These are phyloP conservation scores for Heteromormyrus szaboi DNA, from an alignment of 2,797 vertebrate species.

Conservation along the genomic window DNA sequence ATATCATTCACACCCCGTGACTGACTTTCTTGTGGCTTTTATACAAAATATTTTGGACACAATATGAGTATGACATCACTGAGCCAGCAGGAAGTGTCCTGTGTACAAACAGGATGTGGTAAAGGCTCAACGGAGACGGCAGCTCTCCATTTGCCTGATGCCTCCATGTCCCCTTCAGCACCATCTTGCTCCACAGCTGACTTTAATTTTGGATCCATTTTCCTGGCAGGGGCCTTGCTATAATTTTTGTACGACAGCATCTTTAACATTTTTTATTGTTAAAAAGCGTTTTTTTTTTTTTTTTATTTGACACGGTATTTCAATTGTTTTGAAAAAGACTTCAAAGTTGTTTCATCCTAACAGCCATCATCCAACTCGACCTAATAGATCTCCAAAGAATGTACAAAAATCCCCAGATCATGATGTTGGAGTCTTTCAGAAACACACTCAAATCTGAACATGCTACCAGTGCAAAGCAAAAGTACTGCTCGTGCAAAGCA, in stretches of 20 bases:
- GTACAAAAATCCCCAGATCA: background rate
- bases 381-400: background rate
- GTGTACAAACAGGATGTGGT: conserved; percentile 9
- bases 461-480: background rate
- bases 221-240: background rate
- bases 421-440: background rate
- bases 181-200: background rate
- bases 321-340: background rate
- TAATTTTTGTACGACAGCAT: background rate
- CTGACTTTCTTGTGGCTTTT: background rate
- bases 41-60: background rate
- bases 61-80: background rate
- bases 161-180: background rate
- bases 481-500: background rate
- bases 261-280: background rate
- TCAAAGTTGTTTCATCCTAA: background rate
- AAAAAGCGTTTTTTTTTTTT: background rate
- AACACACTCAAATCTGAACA: background rate
- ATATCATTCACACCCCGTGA: background rate
- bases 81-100: background rate
- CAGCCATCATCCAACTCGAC: background rate
- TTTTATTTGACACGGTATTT: background rate
- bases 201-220: background rate
- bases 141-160: background rate
- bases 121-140: background rate